Evolutionary conservation across 2,113 vertebrate genomes (phyloP), one percentile per base, ranked within the genome.

Genomic region (Sinocyclocheilus rhinocerous): DNA sequence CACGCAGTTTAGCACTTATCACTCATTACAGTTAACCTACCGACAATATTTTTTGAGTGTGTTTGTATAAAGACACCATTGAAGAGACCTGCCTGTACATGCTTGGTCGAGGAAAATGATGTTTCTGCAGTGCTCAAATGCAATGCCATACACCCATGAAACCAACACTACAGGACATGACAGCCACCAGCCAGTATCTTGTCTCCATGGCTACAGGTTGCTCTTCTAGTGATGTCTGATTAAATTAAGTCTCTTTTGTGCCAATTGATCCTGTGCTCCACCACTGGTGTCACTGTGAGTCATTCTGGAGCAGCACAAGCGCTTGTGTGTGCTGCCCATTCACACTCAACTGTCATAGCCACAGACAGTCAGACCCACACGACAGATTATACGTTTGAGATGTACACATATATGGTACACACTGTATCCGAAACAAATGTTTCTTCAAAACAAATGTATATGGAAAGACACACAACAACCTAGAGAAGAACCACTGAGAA

Each of bases 191-290:
- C 65, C 65, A 36, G 81, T 45, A 63, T 80, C 81, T 75, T 61
- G 82, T 87, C 86, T 84, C 81, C 82, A 84, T 84, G 82, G 76
- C 82, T 84, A 87, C 86, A 86, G 82, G 75, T 84, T 87, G 65
- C 36, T 84, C 73, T 52, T 59, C 79, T 69, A 76, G 82, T 69
- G 42, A 70, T 70, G 67, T 81, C 85, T 81, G 85, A 86, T 76
- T 69, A 75, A 86, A 81, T 86, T 50, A 87, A 83, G 69, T 48
- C 78, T 86, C 79, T 86, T 86, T 86, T 76, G 79, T 86, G 80
- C 70, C 85, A 75, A 73, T 67, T 86, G 85, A 86, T 86, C 79
- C 61, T 82, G 80, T 81, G 55, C 80, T 83, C 22, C 79, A 76
- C 79, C 52, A 52, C 42, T 72, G 63, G 85, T 61, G 78, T 82